Base-by-base conservation (phyloP, 2,797 vertebrate genomes). In the Tokudaia muenninki region DNA sequence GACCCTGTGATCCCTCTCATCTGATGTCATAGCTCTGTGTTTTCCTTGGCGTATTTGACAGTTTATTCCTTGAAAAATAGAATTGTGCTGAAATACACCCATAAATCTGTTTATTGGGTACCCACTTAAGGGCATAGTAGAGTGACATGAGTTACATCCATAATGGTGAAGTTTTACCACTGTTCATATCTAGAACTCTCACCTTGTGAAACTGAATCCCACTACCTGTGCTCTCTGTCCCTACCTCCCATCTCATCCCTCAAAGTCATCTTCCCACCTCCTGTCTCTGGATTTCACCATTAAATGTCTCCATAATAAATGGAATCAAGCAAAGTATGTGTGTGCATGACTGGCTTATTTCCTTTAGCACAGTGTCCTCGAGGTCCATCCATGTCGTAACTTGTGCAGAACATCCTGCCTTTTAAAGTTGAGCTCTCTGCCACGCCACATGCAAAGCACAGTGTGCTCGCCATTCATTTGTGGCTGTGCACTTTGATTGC, bases 61-160 rank as follows among this genome's bases (percentile, higher is more conserved):
- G 26, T 74, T 74, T 37, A 89, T 90, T 72, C 74, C 82, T 79
- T 84, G 34, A 81, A 87, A 79, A 70, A 19, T 59, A 11, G 80
- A 86, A 89, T 61, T 67, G 16, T 82, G 77, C 61, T 78, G 67
- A 90, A 87, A 92, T 44, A 57, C 1, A 22, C 11, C 55, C 52
- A 41, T 72, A 94, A 61, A 44, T 67, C n/a, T 61, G 24, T 50
- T 24, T 74, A 37, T 29, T 61, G 6, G 80, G n/a, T 86, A 67
- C 16, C 70, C 50, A 44, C 0, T 67, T 34, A 37, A 59, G 41
- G 6, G 9, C 6, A 12, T 9, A 59, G 57, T 59, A 22, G 22
- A 59, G 57, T 59, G 57, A 8, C 57, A 59, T 59, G 21, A 59
- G 57, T 59, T 22, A 59, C 57, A 22, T 59, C 22, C 57, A 59